phyloP scores from a whole-genome alignment of 2,797 vertebrate species.

The Sparus aurata region DNA sequence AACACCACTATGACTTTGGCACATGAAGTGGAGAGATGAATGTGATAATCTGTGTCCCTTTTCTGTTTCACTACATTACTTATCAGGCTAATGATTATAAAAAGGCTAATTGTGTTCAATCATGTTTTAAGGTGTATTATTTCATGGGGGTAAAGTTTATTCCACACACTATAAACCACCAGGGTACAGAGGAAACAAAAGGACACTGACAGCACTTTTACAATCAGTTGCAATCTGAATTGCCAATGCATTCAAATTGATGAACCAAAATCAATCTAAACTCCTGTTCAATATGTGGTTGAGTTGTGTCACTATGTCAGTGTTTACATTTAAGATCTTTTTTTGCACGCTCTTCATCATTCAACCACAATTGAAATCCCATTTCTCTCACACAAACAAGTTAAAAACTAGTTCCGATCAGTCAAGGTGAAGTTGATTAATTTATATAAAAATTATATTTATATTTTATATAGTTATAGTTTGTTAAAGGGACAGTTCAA shows the following conservation, averaged over 20 bases:
- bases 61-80: background rate
- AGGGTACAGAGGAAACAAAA: conserved; percentile 27
- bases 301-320: conserved; percentile 17
- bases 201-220: conserved; percentile 46
- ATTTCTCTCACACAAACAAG: conserved; percentile 41
- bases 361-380: conserved; percentile 65
- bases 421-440: conserved; percentile 65
- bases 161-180: conserved; percentile 20
- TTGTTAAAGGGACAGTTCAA: too few relatives aligned
- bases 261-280: conserved; percentile 29
- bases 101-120: background rate
- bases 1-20: conserved; percentile 44
- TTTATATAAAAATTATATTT: background rate
- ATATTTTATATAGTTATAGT: background rate
- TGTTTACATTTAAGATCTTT: background rate
- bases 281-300: conserved; percentile 60
- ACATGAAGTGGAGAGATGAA: conserved; percentile 16
- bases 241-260: conserved; percentile 49
- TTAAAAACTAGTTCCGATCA: conserved; percentile 67
- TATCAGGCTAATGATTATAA: background rate
- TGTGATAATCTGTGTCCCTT: background rate
- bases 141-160: conserved; percentile 57
- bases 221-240: conserved; percentile 53
- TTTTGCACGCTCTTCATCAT: background rate
- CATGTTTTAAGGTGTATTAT: conserved; percentile 22